Evolutionary conservation across 2,797 vertebrate species (phyloP), one percentile per base, ranked within the genome.

Genomic region (Simalia tracyae): DNA sequence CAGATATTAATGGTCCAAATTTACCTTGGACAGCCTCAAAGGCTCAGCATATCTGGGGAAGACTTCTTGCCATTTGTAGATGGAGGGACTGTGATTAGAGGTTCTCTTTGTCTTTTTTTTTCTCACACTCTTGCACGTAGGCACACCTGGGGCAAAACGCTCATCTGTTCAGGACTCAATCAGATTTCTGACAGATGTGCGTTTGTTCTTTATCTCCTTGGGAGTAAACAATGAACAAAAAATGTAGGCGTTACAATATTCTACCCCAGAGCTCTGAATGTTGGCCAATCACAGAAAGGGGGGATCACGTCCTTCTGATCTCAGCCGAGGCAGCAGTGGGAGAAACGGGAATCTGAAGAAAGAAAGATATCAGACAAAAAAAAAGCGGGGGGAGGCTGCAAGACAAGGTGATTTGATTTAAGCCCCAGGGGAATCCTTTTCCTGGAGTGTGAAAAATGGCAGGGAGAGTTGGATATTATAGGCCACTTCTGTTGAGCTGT

Each of bases 111-210:
- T 28, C 68, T 84, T 26, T 84, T 46, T 87, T 87, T 84, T 61
- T 88, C 89, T 90, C 89, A 84, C 92, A 90, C 17, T 84, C 84
- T 84, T 46, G 92, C 92, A 92, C 89, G 92, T 92, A 92, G 89
- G 86, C 89, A 87, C n/a, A 88, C 92, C 89, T 26, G 88, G 10
- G 85, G 66, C 66, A 26, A 59, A 88, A 64, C 36, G 11, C 68
- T 84, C 15, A 87, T 17, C 59, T 42, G 57, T 28, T 90, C 89
- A 50, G 89, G 68, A 22, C 14, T 66, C 50, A 46, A 76, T 87
- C 92, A 92, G 59, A 76, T 81, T 28, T 87, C 89, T 88, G 92
- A 59, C 92, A 90, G 89, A 90, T 87, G 81, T 92, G 15, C 8
- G 64, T 90, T 63, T 64, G 85, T 42, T 63, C 50, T 89, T 92